Percentiles rank a stretch among this genome's conserved stretches.
Conservation (phyloP, 2,797 vertebrate species). For the Cichlasoma orientale region DNA sequence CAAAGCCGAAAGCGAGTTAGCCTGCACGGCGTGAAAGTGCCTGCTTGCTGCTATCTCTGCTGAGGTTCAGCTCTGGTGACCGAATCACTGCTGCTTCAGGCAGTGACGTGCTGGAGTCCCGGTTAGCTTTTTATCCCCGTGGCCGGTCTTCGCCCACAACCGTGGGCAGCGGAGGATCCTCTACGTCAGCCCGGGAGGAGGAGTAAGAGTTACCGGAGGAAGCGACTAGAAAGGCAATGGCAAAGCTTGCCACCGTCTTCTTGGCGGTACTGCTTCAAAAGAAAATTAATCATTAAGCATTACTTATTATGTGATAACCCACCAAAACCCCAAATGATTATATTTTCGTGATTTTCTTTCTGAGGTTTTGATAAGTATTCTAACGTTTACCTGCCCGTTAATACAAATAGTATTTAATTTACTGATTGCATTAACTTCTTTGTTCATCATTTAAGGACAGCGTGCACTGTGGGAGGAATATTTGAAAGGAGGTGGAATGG, state of each 20-base stretch:
- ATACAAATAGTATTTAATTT: neutral
- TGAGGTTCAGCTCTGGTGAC: constrained; percentile 77
- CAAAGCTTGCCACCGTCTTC: constrained; percentile 7
- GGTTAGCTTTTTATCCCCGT: constrained; percentile 70
- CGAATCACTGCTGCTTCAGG: constrained; percentile 69
- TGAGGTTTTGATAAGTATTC: neutral
- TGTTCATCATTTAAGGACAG: neutral
- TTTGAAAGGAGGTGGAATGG: neutral
- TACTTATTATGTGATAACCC: neutral
- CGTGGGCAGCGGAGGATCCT: constrained; percentile 74
- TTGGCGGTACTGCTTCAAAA: constrained; percentile 2
- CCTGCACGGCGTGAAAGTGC: constrained; percentile 73
- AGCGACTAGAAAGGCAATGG: constrained; percentile 70
- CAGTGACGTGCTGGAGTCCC: constrained; percentile 62
- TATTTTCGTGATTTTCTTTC: neutral
- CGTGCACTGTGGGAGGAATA: constrained; percentile 4
- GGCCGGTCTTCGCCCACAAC: constrained; percentile 57
- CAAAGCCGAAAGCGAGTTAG: constrained; percentile 88
- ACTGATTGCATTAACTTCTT: neutral
- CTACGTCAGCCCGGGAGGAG: constrained; percentile 66
- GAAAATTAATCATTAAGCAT: neutral
- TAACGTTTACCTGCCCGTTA: neutral
- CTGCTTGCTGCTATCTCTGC: constrained; percentile 85
- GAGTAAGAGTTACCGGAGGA: constrained; percentile 60
- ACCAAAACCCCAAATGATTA: neutral